Percentiles rank a stretch among this genome's conserved stretches.
These are phyloP conservation scores for Holocentrus rufus DNA, from an alignment of 2,797 vertebrate genomes.

Conservation along the genomic window DNA sequence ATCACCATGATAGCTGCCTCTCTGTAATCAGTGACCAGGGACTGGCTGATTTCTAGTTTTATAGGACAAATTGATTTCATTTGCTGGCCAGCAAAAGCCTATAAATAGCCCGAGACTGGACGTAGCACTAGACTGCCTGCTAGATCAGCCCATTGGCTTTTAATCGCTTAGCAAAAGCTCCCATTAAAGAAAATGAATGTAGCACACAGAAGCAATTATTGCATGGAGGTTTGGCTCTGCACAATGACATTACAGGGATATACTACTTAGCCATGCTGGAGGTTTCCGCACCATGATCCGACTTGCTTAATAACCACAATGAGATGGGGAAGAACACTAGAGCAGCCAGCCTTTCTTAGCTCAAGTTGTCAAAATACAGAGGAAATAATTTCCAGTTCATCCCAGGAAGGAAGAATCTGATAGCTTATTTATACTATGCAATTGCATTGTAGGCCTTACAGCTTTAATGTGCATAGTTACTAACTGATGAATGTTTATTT, in stretches of 20 bases:
- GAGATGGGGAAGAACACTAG: conserved; percentile 45
- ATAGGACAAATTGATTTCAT: conserved; percentile 67
- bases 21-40: conserved; percentile 54
- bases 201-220: conserved; percentile 75
- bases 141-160: conserved; percentile 77
- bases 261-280: conserved; percentile 46
- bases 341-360: neutral
- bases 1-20: conserved; percentile 30
- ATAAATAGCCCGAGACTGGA: conserved; percentile 70
- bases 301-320: conserved; percentile 42
- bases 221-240: conserved; percentile 58
- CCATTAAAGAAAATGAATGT: conserved; percentile 83
- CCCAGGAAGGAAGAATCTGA: neutral
- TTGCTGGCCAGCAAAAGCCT: conserved; percentile 57
- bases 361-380: neutral
- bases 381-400: neutral
- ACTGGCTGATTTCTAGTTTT: conserved; percentile 56
- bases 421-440: neutral
- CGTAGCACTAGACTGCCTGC: conserved; percentile 48
- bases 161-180: conserved; percentile 77
- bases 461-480: neutral
- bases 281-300: conserved; percentile 45
- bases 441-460: neutral
- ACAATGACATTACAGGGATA: conserved; percentile 67
- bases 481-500: too few relatives aligned